Evolutionary conservation across 1,140 invertebrate species (phyloP).

Genomic region (Gryon sp.): DNA sequence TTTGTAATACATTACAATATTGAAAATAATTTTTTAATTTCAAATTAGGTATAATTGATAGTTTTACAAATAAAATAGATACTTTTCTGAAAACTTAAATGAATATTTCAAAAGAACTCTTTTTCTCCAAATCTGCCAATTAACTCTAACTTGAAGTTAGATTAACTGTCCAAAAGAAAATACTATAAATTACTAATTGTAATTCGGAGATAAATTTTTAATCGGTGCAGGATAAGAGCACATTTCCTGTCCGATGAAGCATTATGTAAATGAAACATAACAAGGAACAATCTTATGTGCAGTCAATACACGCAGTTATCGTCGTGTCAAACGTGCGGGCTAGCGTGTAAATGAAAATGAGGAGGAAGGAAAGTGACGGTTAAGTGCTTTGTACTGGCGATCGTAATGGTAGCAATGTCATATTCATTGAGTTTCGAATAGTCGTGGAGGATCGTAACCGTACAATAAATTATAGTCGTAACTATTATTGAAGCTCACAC

Average conservation of each 20-base stretch:
- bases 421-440: slow-evolving; percentile 22
- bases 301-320: slow-evolving; percentile 51
- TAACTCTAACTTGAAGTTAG: too few relatives aligned
- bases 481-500: neutral
- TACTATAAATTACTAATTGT: too few relatives aligned
- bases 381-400: slow-evolving; percentile 46
- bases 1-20: too few relatives aligned
- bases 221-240: slow-evolving; percentile 35
- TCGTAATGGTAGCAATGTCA: slow-evolving; percentile 56
- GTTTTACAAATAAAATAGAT: too few relatives aligned
- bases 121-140: too few relatives aligned
- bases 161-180: too few relatives aligned
- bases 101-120: too few relatives aligned
- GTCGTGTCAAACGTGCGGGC: slow-evolving; percentile 46
- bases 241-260: slow-evolving; percentile 38
- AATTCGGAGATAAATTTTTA: slow-evolving; percentile 11
- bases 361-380: slow-evolving; percentile 51
- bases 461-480: slow-evolving; percentile 19
- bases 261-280: slow-evolving; percentile 68
- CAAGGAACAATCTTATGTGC: slow-evolving; percentile 44
- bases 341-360: slow-evolving; percentile 58
- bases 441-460: slow-evolving; percentile 11
- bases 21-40: too few relatives aligned
- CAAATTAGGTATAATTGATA: too few relatives aligned
- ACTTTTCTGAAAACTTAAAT: too few relatives aligned